Evolutionary conservation across 1,140 invertebrate species (phyloP).

Genomic region (Hylaeus anthracinus): DNA sequence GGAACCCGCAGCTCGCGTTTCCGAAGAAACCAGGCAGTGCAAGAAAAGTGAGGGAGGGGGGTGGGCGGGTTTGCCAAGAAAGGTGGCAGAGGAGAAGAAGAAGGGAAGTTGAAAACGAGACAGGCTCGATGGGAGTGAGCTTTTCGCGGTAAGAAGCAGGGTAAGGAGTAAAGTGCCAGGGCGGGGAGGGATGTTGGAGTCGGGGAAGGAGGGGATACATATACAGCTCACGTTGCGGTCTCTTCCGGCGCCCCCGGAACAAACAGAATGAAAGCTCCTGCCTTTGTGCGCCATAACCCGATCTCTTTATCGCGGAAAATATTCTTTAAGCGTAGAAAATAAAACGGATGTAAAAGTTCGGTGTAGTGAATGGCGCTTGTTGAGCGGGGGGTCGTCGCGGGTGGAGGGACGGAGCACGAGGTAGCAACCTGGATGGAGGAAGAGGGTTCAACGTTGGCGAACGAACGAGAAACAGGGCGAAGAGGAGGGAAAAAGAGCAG

Average conservation of each 20-base stretch:
- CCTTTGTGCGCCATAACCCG: slow-evolving; percentile 73
- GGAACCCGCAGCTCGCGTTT: slow-evolving; percentile 1
- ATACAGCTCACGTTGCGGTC: slow-evolving; percentile 73
- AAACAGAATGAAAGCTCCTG: slow-evolving; percentile 74
- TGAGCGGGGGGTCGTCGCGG: slow-evolving; percentile 20
- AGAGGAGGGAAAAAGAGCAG: background rate
- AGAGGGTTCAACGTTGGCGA: background rate
- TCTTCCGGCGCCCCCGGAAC: slow-evolving; percentile 71
- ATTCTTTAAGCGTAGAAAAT: slow-evolving; percentile 76
- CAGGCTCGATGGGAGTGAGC: slow-evolving; percentile 3
- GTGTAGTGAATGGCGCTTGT: slow-evolving; percentile 60
- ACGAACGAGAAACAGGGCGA: slow-evolving; percentile 17
- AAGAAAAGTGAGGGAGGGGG: background rate
- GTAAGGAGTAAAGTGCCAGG: slow-evolving; percentile 36
- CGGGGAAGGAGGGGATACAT: slow-evolving; percentile 63
- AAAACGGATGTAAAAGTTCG: slow-evolving; percentile 74
- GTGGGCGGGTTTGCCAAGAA: background rate
- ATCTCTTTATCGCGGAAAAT: slow-evolving; percentile 76
- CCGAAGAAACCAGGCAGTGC: background rate
- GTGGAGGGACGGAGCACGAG: slow-evolving; percentile 24
- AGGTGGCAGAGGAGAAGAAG: background rate
- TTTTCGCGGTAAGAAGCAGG: slow-evolving; percentile 43
- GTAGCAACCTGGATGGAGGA: background rate
- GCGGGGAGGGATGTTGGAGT: background rate
- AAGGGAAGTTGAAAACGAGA: slow-evolving; percentile 26